Percentiles rank a stretch among this genome's conserved stretches.
phyloP scores from a whole-genome alignment of 2,797 vertebrate genomes.

The Fistularia commersonii region DNA sequence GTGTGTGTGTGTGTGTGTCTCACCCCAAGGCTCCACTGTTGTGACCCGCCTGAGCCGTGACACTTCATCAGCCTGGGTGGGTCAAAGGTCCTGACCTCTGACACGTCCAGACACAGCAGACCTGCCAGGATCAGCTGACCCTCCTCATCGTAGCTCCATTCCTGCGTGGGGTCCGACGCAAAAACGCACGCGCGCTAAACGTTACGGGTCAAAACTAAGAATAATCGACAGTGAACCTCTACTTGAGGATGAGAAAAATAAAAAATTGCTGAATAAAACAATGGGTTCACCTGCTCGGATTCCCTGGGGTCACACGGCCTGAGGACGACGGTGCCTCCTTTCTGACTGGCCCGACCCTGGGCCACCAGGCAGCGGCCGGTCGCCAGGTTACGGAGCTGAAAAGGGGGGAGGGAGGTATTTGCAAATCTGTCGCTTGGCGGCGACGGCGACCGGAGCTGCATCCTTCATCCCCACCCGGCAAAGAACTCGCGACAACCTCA shows the following conservation, averaged over 20 bases:
- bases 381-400: slow-evolving; percentile 84
- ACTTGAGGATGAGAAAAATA: too few species aligned
- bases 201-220: too few species aligned
- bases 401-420: background rate
- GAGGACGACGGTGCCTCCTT: slow-evolving; percentile 85
- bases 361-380: slow-evolving; percentile 85
- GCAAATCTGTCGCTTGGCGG: background rate
- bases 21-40: slow-evolving; percentile 94
- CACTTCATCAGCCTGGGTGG: slow-evolving; percentile 96
- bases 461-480: too few species aligned
- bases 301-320: slow-evolving; percentile 83
- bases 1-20: slow-evolving; percentile 40
- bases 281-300: slow-evolving; percentile 63
- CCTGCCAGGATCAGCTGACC: slow-evolving; percentile 88
- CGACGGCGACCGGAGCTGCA: too few species aligned
- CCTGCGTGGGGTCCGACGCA: slow-evolving; percentile 54
- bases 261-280: too few species aligned
- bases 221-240: too few species aligned
- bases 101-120: slow-evolving; percentile 91
- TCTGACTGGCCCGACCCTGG: slow-evolving; percentile 89
- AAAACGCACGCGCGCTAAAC: slow-evolving; percentile 6
- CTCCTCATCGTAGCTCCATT: slow-evolving; percentile 92
- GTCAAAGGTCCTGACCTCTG: slow-evolving; percentile 86
- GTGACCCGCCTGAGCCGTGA: slow-evolving; percentile 92
- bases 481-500: too few species aligned